Evolutionary conservation across 2,113 vertebrate species (phyloP).

Genomic region (Oreocharis arfaki): DNA sequence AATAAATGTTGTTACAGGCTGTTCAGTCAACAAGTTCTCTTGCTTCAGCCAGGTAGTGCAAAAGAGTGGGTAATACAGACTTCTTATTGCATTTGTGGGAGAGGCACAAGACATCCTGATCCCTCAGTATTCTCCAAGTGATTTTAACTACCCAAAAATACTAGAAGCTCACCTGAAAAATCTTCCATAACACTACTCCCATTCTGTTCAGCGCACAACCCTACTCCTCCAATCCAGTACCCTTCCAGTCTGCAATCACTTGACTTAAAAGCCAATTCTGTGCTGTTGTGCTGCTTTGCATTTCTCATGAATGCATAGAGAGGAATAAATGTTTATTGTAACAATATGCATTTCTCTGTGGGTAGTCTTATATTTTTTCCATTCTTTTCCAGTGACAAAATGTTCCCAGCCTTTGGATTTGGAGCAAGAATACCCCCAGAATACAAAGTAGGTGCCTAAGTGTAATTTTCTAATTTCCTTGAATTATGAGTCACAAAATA

Average conservation of each 20-base stretch:
- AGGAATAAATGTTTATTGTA: background rate
- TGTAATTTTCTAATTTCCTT: background rate
- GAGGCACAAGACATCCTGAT: background rate
- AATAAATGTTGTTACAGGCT: background rate
- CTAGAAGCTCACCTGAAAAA: background rate
- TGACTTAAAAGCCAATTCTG: background rate
- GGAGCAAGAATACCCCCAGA: slow-evolving; percentile 95
- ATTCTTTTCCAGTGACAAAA: slow-evolving; percentile 90
- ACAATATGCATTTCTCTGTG: background rate
- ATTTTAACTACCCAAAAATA: background rate
- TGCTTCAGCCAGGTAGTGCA: background rate
- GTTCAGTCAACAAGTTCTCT: background rate
- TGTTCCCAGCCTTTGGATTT: slow-evolving; percentile 98
- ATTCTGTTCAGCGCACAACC: background rate
- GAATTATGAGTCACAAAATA: background rate
- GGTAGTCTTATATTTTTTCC: background rate
- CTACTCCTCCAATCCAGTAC: background rate
- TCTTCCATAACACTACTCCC: background rate
- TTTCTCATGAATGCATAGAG: background rate
- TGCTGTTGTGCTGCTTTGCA: background rate
- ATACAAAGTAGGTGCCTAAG: slow-evolving; percentile 83
- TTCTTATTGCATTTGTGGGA: background rate
- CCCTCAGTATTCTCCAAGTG: background rate
- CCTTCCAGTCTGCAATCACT: background rate
- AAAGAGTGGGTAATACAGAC: background rate